A percentile compares a stretch with the other conserved stretches of the same genome.
phyloP scores from a whole-genome alignment of 2,113 vertebrate species.

The Crotalus viridis region DNA sequence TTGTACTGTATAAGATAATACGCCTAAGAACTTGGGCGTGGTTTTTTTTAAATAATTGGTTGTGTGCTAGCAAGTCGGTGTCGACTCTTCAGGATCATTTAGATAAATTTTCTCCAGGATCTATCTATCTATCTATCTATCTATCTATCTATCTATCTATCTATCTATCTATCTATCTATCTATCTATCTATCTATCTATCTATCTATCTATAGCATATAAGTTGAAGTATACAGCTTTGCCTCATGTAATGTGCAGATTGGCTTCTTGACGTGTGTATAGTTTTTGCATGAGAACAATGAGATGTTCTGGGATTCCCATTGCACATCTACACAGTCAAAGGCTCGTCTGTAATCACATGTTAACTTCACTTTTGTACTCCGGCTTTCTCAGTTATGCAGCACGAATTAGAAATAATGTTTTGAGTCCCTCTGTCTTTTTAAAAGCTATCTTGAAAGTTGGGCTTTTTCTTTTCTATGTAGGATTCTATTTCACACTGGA shows the following conservation, averaged over 20 bases:
- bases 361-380: not conserved
- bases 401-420: not conserved
- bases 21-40: not conserved
- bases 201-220: too few relatives aligned
- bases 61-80: not conserved
- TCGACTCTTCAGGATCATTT: not conserved
- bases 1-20: not conserved
- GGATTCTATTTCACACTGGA: not conserved
- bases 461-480: not conserved
- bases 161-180: too few relatives aligned
- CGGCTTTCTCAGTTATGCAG: not conserved
- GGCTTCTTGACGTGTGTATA: not conserved
- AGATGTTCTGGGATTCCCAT: not conserved
- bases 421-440: not conserved
- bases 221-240: not conserved
- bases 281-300: not conserved
- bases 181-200: too few relatives aligned
- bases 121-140: not conserved
- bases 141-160: too few relatives aligned
- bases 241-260: not conserved
- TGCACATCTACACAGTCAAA: not conserved
- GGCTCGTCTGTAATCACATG: not conserved
- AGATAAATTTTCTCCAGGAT: not conserved
- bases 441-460: not conserved
- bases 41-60: not conserved